These are phyloP conservation scores for Hoplodrina blanda DNA, from an alignment of 2,888 invertebrate genomes.

Conservation along the genomic window DNA sequence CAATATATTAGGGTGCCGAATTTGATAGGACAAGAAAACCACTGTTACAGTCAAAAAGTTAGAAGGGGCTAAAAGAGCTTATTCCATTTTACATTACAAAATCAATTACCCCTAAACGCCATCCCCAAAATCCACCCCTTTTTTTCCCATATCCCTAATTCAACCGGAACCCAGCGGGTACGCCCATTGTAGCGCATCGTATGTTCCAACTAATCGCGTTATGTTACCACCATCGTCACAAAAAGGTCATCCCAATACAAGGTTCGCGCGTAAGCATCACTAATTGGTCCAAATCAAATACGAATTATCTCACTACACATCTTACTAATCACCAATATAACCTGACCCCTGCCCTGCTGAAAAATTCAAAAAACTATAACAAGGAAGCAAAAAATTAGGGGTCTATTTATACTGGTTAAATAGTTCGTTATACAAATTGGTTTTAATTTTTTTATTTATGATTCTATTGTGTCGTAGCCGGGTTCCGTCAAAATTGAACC, in stretches of 20 bases:
- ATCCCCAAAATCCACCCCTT: conserved; percentile 10
- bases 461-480: conserved; percentile 70
- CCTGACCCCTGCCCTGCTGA: conserved; percentile 1
- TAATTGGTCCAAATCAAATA: conserved; percentile 89
- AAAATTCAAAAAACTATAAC: conserved; percentile 3
- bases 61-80: background rate
- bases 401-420: conserved; percentile 64
- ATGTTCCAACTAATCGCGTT: conserved; percentile 66
- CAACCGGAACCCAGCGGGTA: conserved; percentile 7
- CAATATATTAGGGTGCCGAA: too few species aligned
- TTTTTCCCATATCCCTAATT: conserved; percentile 1
- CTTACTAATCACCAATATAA: conserved; percentile 69
- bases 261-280: conserved; percentile 87
- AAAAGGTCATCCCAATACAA: conserved; percentile 75
- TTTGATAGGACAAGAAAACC: background rate
- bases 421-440: conserved; percentile 73
- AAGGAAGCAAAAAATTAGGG: conserved; percentile 36
- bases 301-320: conserved; percentile 81
- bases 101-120: conserved; percentile 11
- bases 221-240: conserved; percentile 63
- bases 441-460: conserved; percentile 63
- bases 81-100: background rate
- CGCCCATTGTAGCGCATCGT: conserved; percentile 59
- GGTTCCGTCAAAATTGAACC: conserved; percentile 82
- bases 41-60: background rate